Conservation (phyloP, 2,113 vertebrate species). For the Gallinago paraguaiae region DNA sequence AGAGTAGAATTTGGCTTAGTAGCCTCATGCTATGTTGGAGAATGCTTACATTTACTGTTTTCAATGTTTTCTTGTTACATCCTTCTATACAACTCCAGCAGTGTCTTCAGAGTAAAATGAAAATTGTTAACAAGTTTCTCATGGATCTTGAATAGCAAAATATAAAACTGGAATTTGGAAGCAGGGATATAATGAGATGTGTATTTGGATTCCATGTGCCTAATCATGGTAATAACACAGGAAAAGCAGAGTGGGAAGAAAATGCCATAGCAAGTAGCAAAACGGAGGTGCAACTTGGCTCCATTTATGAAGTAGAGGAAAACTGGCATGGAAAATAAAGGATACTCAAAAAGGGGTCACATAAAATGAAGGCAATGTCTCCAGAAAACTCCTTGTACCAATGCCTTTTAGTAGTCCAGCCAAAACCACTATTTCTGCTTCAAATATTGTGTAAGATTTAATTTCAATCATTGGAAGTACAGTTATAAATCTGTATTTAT, state of each 20-base stretch:
- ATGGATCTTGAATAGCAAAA: neutral
- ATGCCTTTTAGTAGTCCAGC: fast-evolving
- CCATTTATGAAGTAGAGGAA: neutral
- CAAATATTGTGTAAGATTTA: neutral
- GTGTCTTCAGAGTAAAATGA: neutral
- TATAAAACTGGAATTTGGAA: neutral
- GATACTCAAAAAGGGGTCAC: neutral
- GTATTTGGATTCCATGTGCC: neutral
- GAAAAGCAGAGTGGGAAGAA: neutral
- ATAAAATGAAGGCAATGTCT: neutral
- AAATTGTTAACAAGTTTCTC: neutral
- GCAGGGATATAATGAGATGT: neutral
- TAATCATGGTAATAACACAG: neutral
- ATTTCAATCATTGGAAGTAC: neutral
- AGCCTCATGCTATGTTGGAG: neutral
- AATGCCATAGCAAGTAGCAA: neutral
- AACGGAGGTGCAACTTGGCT: neutral
- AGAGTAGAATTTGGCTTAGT: neutral
- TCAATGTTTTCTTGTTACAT: neutral
- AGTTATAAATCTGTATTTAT: neutral
- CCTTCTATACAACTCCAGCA: neutral
- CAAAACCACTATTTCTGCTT: neutral
- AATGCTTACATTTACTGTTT: neutral
- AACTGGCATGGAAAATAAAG: neutral
- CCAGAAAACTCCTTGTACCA: neutral